phyloP scores from a whole-genome alignment of 2,888 invertebrate genomes.

The Maniola hyperantus region DNA sequence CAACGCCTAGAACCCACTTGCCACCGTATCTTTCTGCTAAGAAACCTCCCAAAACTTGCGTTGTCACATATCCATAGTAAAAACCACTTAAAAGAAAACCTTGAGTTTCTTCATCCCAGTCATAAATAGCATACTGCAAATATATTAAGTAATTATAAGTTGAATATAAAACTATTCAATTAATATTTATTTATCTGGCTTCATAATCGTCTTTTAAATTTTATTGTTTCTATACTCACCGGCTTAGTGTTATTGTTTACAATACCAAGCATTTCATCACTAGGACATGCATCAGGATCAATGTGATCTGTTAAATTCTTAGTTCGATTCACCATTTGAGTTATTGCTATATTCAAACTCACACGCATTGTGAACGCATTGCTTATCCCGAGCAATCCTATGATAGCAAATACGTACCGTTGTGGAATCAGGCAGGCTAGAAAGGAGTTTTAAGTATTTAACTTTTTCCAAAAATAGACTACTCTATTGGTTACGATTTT shows the following conservation, averaged over 20 bases:
- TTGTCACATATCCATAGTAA: slow-evolving; percentile 89
- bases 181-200: not conserved
- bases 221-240: slow-evolving; percentile 21
- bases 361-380: slow-evolving; percentile 89
- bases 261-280: slow-evolving; percentile 45
- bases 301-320: slow-evolving; percentile 56
- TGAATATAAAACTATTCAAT: not conserved
- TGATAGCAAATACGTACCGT: slow-evolving; percentile 86
- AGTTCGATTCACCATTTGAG: slow-evolving; percentile 84
- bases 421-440: slow-evolving; percentile 76
- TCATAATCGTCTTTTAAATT: too few species aligned
- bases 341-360: slow-evolving; percentile 87
- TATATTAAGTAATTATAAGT: not conserved
- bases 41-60: slow-evolving; percentile 89
- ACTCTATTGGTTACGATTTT: not conserved
- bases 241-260: slow-evolving; percentile 24
- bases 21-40: slow-evolving; percentile 89
- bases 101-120: slow-evolving; percentile 84
- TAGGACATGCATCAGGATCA: slow-evolving; percentile 69
- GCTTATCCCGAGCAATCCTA: slow-evolving; percentile 87
- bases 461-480: not conserved
- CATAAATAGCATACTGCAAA: slow-evolving; percentile 56
- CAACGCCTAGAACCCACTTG: slow-evolving; percentile 87
- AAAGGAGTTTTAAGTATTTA: slow-evolving; percentile 8
- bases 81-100: slow-evolving; percentile 87